Conservation (phyloP, 2,888 invertebrate species). For the Callyntrura sp. region DNA sequence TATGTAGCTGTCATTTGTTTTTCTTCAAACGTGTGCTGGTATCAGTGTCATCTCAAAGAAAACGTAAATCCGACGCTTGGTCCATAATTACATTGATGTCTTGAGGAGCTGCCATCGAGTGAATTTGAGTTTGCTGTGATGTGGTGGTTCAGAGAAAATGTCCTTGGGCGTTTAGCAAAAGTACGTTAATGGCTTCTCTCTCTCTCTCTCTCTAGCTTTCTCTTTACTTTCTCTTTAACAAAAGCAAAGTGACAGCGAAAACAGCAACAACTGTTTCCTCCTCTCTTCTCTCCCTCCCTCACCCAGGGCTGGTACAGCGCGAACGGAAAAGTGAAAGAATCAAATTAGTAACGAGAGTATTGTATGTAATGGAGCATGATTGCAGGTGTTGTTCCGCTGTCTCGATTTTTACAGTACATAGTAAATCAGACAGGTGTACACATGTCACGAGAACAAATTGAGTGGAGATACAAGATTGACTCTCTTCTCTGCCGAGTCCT, state of each 20-base stretch:
- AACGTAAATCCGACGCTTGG: not conserved
- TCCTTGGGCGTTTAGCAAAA: too few species aligned
- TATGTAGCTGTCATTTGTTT: not conserved
- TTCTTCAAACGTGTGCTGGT: not conserved
- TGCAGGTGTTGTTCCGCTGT: slow-evolving; percentile 72
- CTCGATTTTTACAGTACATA: slow-evolving; percentile 63
- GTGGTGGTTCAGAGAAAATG: too few species aligned
- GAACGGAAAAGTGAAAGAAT: slow-evolving; percentile 58
- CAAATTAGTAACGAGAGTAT: slow-evolving; percentile 57
- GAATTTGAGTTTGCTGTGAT: too few species aligned
- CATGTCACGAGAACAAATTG: slow-evolving; percentile 75
- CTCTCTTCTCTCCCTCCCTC: not conserved
- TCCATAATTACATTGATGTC: not conserved
- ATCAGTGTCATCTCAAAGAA: not conserved
- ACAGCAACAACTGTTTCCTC: slow-evolving; percentile 12
- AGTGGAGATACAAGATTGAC: slow-evolving; percentile 56
- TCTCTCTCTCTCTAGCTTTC: too few species aligned
- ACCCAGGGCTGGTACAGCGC: not conserved
- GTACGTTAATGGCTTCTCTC: too few species aligned
- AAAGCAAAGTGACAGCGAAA: slow-evolving; percentile 47
- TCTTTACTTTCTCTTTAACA: not conserved
- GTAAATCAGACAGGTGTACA: slow-evolving; percentile 76
- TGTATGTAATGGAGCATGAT: slow-evolving; percentile 64
- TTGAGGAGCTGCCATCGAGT: slow-evolving; percentile 12
- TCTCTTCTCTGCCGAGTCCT: not conserved